These are phyloP conservation scores for Terrapene triunguis DNA, from an alignment of 2,113 vertebrate genomes.

Conservation along the genomic window DNA sequence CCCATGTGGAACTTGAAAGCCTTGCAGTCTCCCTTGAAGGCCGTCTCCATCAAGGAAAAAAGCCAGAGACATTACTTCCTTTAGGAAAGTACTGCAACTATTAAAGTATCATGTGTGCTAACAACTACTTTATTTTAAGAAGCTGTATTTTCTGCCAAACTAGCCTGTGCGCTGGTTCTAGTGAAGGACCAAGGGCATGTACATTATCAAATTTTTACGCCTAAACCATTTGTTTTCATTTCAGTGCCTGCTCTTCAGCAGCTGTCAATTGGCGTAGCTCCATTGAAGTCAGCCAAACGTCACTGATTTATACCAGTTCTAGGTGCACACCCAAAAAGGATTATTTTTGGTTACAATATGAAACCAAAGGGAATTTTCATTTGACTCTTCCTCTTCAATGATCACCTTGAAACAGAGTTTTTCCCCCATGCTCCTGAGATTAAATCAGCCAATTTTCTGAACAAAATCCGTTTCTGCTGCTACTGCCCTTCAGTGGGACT, in stretches of 20 bases:
- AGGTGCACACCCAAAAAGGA: background rate
- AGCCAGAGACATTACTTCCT: background rate
- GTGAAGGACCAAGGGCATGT: background rate
- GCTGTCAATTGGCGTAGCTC: background rate
- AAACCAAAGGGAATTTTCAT: background rate
- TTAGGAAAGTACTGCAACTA: background rate
- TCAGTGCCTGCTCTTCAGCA: background rate
- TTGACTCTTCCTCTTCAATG: background rate
- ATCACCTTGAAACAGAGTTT: background rate
- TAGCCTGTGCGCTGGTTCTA: background rate
- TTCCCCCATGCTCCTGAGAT: background rate
- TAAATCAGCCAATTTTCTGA: background rate
- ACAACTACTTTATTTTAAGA: background rate
- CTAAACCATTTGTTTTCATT: background rate
- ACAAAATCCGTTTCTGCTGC: background rate
- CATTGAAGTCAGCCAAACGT: background rate
- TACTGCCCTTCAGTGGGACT: accelerated
- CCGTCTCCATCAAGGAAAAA: background rate
- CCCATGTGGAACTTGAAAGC: background rate
- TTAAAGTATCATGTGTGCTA: background rate
- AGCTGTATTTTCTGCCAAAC: background rate
- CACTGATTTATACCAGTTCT: background rate
- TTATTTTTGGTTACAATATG: background rate
- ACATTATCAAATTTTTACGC: background rate
- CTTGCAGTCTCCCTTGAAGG: background rate